These are phyloP conservation scores for Orientallactaga sibirica DNA, from an alignment of 2,797 vertebrate genomes.

Conservation along the genomic window DNA sequence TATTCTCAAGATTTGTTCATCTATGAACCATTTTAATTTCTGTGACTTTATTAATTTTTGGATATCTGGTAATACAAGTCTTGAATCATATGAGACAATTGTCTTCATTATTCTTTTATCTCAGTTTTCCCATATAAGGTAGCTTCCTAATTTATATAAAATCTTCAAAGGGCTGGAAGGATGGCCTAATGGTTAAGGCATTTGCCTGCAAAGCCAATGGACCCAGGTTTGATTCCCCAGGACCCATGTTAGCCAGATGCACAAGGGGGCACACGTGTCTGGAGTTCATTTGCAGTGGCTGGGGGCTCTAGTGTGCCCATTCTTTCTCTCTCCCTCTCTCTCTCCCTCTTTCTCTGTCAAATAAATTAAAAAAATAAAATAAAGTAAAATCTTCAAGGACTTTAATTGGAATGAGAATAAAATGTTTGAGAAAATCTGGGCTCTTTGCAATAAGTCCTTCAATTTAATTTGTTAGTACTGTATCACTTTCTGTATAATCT, in stretches of 20 bases:
- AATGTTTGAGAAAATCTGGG: background rate
- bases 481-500: background rate
- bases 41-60: background rate
- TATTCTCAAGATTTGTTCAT: background rate
- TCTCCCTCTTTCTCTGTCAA: too few relatives aligned
- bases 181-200: too few relatives aligned
- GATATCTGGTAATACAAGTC: background rate
- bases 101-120: background rate
- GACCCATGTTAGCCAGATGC: too few relatives aligned
- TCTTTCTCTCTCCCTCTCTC: too few relatives aligned
- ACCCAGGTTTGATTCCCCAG: too few relatives aligned
- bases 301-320: too few relatives aligned
- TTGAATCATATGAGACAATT: background rate
- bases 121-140: background rate
- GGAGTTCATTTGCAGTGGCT: too few relatives aligned
- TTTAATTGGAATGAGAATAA: background rate
- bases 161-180: background rate
- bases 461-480: conserved; percentile 32
- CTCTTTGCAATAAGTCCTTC: background rate
- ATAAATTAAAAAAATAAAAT: too few relatives aligned
- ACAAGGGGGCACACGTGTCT: too few relatives aligned
- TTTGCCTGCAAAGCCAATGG: too few relatives aligned
- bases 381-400: background rate
- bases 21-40: background rate
- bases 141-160: conserved; percentile 1